Evolutionary conservation across 1,140 invertebrate species (phyloP), one percentile per base, ranked within the genome.

Genomic region (Rhagoletis zephyria): DNA sequence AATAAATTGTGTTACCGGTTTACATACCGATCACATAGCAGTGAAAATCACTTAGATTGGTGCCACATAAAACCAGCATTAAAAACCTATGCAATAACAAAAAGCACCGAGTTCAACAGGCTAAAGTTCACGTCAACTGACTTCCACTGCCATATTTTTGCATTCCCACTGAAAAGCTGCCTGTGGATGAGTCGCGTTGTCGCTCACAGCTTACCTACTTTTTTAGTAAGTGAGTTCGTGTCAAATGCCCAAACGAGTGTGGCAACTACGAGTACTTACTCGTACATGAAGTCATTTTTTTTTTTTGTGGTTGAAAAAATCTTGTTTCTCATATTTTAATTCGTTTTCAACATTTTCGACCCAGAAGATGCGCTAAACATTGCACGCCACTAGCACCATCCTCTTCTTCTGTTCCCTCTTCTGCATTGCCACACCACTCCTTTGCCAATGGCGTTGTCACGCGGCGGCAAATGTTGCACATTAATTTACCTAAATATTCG

Each of bases 401-500:
- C 51, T 65, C 64, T 4, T 6, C 16, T 63, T 14, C 12, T 60
- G 16, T n/a, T 63, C 61, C 61, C 12, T 16, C 61, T 9, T 12
- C 61, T 63, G 10, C 12, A 16, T 14, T 63, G 4, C 6, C 42
- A n/a, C 14, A 45, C 12, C 67, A 74, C 67, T 74, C 67, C 67
- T 74, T 74, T 14, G 67, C 3, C 67, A 7, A 74, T 74, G 67
- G 67, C 42, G 42, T 48, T 74, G 67, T 74, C 67, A 74, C 45
- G 67, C 67, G 67, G 67, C 67, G 45, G 67, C 67, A 45, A 74
- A 74, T 74, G 67, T 48, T 74, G 67, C 67, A 48, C 67, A 74
- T 74, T 74, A 74, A 48, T 74, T 74, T 48, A 67, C n/a, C 30
- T 67, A 67, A 67, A 42, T 42, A 67, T 67, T 67, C 65, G 65